Base-by-base conservation (phyloP, 2,888 invertebrate species). In the Helicoverpa assulta region DNA sequence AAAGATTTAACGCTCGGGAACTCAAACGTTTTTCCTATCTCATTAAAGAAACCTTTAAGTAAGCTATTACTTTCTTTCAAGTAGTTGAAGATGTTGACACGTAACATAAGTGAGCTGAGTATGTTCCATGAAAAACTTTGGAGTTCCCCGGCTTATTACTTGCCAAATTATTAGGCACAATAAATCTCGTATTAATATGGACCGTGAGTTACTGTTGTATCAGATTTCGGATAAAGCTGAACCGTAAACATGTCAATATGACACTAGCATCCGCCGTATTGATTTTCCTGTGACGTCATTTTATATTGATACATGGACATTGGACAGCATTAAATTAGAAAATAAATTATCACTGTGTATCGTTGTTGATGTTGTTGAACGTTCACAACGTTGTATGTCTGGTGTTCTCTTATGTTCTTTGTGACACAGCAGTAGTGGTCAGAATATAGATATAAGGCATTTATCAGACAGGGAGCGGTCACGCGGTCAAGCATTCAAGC, bases 31-130 rank as follows among this genome's bases (percentile, higher is more conserved):
- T 70, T 40, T 10, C 26, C 33, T 72, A 54, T 71, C 18, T 70
- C 61, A n/a, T 69, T 75, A 71, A 56, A 47, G 58, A 65, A 70
- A 43, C 51, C 53, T 26, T 65, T 61, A 67, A 64, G 53, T 64
- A 61, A 75, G 55, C 70, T 70, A 78, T 73, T 60, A 66, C 63
- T 73, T 63, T 55, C 57, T 65, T 67, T 64, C 18, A 60, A 78
- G 69, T 74, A 70, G 61, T 73, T 80, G 58, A 53, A 53, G 50
- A 69, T 60, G 78, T 80, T 61, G 67, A 78, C 75, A 70, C 72
- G 58, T 64, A 53, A 63, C 51, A 60, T 40, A 62, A 57, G 55
- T 26, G 53, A 53, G 69, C 56, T 53, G 21, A 50, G 57, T 66
- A 77, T 69, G 18, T 51, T 80, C 66, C 26, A 8, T 52, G 68